Base-by-base conservation (phyloP, 2,113 vertebrate genomes). In the Eudyptes chrysolophus region DNA sequence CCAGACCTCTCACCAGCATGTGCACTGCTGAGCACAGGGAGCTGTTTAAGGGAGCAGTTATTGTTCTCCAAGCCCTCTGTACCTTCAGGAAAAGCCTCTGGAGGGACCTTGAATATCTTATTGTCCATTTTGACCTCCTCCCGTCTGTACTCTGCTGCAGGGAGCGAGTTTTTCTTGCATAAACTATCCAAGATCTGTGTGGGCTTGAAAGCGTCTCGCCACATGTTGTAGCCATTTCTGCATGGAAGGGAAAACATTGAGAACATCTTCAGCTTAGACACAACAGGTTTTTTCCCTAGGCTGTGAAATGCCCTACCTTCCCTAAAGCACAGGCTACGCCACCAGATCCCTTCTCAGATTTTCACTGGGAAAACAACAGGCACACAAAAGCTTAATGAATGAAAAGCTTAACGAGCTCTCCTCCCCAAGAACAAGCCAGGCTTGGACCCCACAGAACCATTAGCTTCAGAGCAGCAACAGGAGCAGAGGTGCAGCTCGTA, bases 121-220 rank as follows among this genome's bases (percentile, higher is more conserved):
- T 98, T 99, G 97, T 98, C 99, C 80, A 99, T 99, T 98, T 99
- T 99, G 89, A 99, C 97, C 89, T 99, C 99, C 8, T 97, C 97
- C 3, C 51, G 60, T 82, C 99, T 97, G 97, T 99, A 99, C 78
- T 99, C 99, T 21, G 99, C 98, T 46, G 96, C 88, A 3, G 98
- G 97, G 79, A 99, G 98, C 6, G 97, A 97, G 48, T 98, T 98
- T 80, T 98, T 98, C 87, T 98, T 99, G 98, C 99, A 99, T 61
- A 99, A 98, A 64, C 99, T 99, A 2, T 97, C 98, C 96, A 99
- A 97, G 96, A 99, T 98, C 94, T 99, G 98, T 0, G 98, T 98
- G 14, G 99, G 99, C 89, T 98, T 99, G 95, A 99, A 99, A 18
- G 98, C 98, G 40, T 99, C 99, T 42, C 98, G 97, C 99, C 99